phyloP scores from a whole-genome alignment of 1,140 invertebrate species.

The Argopecten irradians region DNA sequence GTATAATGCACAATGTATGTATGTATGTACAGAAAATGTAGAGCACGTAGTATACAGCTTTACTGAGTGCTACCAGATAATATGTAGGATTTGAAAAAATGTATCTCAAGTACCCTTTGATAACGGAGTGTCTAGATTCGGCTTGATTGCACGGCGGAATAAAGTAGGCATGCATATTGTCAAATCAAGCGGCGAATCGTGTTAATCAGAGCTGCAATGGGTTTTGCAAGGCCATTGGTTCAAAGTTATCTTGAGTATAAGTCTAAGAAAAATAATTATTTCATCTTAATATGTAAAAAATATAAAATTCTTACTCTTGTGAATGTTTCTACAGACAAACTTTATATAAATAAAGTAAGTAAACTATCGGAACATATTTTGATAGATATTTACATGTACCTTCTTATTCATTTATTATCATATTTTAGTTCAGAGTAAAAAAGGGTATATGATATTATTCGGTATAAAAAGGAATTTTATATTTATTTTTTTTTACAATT shows the following conservation, averaged over 20 bases:
- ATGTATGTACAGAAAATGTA: conserved; percentile 8
- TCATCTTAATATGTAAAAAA: too few relatives aligned
- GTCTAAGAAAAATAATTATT: not conserved
- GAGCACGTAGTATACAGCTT: not conserved
- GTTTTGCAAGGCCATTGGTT: not conserved
- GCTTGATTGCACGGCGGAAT: not conserved
- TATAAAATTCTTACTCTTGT: not conserved
- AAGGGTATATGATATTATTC: too few relatives aligned
- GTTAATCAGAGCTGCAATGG: not conserved
- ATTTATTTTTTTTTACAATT: too few relatives aligned
- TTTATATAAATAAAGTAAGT: too few relatives aligned
- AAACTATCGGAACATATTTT: too few relatives aligned
- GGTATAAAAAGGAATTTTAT: too few relatives aligned
- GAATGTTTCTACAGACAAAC: not conserved
- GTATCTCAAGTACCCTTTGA: conserved; percentile 16
- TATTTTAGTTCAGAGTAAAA: too few relatives aligned
- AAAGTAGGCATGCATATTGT: not conserved
- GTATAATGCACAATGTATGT: conserved; percentile 16
- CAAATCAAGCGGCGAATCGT: not conserved
- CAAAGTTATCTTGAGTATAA: not conserved
- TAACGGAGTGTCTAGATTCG: not conserved
- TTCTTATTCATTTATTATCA: too few relatives aligned
- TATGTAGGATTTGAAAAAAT: conserved; percentile 6
- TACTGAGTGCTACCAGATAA: not conserved
- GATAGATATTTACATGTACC: too few relatives aligned